Evolutionary conservation across 2,888 invertebrate genomes (phyloP).

Genomic region (Syrphus vitripennis): DNA sequence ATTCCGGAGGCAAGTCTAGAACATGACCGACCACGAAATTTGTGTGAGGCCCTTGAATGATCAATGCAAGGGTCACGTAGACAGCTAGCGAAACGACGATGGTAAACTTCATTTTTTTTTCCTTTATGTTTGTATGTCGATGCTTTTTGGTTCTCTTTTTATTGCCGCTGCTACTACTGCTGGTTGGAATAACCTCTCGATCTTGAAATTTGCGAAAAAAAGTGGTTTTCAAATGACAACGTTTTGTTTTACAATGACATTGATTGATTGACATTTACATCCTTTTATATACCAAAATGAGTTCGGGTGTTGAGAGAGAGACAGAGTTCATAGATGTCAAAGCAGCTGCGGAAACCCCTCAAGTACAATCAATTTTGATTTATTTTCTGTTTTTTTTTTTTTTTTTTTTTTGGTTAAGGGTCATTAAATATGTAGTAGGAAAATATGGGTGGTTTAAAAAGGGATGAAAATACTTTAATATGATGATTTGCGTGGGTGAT

Average conservation of each 20-base stretch:
- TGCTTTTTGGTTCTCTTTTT: neutral
- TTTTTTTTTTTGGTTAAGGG: neutral
- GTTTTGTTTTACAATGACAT: conserved; percentile 53
- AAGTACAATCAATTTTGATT: conserved; percentile 50
- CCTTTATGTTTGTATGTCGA: neutral
- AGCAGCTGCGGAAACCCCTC: conserved; percentile 41
- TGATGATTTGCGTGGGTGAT: neutral
- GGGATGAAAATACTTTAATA: neutral
- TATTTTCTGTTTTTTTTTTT: neutral
- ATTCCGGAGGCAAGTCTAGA: conserved; percentile 59
- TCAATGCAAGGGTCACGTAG: conserved; percentile 55
- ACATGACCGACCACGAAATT: conserved; percentile 40
- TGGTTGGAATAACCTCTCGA: neutral
- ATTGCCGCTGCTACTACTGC: neutral
- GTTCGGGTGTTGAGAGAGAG: neutral
- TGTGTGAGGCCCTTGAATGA: conserved; percentile 39
- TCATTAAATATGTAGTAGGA: neutral
- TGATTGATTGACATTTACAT: conserved; percentile 41
- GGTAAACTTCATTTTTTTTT: conserved; percentile 52
- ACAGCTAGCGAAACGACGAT: conserved; percentile 44
- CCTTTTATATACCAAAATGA: conserved; percentile 48
- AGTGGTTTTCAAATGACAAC: conserved; percentile 15
- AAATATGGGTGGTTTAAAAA: neutral
- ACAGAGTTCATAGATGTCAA: conserved; percentile 26
- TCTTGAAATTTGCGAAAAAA: neutral